Base-by-base conservation (phyloP, 2,113 vertebrate species). In the Eulacestoma nigropectus region DNA sequence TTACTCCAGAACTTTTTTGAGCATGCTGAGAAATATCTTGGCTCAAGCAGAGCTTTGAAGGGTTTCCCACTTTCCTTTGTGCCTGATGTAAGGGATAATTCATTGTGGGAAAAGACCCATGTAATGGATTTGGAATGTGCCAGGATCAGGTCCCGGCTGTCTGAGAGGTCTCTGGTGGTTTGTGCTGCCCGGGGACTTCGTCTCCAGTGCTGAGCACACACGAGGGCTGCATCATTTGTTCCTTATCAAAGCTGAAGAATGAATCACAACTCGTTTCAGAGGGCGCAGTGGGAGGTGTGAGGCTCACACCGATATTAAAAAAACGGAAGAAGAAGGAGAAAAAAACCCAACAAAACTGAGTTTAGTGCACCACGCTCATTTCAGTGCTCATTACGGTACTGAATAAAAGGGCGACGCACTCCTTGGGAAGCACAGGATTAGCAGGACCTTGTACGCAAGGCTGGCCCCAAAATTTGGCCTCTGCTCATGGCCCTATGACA, bases 201-300 rank as follows among this genome's bases (percentile, higher is more conserved):
- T 65, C 47, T 47, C 23, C 59, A 57, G 59, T 0, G 8, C 60
- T 26, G 30, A 67, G 39, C 68, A 6, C 21, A 10, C 20, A 5
- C 13, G 49, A 60, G 49, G 62, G 84, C 81, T 93, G 87, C 91
- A 84, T 96, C 94, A 96, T 96, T 96, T 96, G 84, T 96, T 97
- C 95, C 93, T 82, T 78, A 89, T 94, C 89, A 91, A 56, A 84
- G 89, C 89, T 37, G 74, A 75, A 57, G 17, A 73, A 95, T 97
- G 94, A 96, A 95, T 96, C 94, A 96, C 60, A 97, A 2, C 81
- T 60, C 16, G 32, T 89, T 95, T 91, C 93, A 68, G 80, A 89
- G 64, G 60, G 47, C 0, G 1, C 68, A 84, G 93, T 96, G 68
- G 87, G 89, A 95, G 84, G 84, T 52, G 81, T 60, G 62, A 84